Evolutionary conservation across 2,113 vertebrate species (phyloP), one percentile per base, ranked within the genome.

Genomic region (Cichladusa arquata): DNA sequence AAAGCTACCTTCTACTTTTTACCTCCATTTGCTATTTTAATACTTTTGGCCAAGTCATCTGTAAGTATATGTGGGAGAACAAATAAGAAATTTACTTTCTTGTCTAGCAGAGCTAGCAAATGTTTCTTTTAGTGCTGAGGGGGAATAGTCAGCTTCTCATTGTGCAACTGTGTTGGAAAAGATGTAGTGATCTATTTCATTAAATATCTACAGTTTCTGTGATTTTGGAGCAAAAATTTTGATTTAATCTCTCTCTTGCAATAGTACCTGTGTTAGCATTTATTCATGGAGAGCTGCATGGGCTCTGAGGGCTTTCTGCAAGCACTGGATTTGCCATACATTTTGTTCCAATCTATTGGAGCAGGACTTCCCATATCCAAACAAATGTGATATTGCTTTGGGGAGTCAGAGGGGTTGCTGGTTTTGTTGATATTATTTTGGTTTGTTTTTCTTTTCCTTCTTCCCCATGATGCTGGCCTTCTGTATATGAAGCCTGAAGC

Each of bases 281-380:
- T 74, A 48, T 67, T 92, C 34, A 4, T 54, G 28, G 19, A 17
- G 61, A 40, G 29, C 16, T 61, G 25, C 23, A 3, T 2, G 3
- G 69, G 33, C 61, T 89, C 1, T 0, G 3, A 58, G 51, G 54
- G 42, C 38, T 60, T 64, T 47, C 44, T 51, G 60, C 40, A 28
- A 22, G 28, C 19, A 0, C 34, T 15, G 56, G 12, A 1, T 70
- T 87, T 51, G 34, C 70, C 3, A 0, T 15, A 5, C 11, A 1
- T 70, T 72, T 45, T 51, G 9, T 81, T 78, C 23, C 48, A 18
- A 0, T 12, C 45, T 65, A 40, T 54, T 3, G 11, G 29, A 90
- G 81, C 69, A 87, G 47, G 70, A 25, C 34, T 84, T 64, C 26
- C 38, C 14, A 5, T 18, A 15, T 20, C 19, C 22, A 67, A 84